A percentile compares a stretch with the other conserved stretches of the same genome.
These are phyloP conservation scores for Drosophila tanythrix DNA, from an alignment of 2,888 invertebrate species.

Conservation along the genomic window DNA sequence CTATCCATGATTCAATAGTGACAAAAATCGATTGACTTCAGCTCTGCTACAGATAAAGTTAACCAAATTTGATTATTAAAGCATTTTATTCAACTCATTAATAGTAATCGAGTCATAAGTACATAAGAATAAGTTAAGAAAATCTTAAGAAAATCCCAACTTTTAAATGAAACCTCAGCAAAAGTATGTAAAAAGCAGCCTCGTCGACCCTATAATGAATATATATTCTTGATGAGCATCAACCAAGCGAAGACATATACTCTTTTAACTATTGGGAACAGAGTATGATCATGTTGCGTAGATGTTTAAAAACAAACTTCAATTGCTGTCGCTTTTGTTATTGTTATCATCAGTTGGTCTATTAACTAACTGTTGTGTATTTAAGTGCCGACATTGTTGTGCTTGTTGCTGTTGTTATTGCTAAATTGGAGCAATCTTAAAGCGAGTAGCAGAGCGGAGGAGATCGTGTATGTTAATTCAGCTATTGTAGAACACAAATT, in stretches of 20 bases:
- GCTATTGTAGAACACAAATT: conserved; percentile 65
- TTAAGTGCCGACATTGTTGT: conserved; percentile 39
- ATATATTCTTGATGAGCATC: background rate
- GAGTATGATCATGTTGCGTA: background rate
- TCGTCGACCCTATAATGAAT: background rate
- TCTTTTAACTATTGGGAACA: background rate
- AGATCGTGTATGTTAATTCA: conserved; percentile 56
- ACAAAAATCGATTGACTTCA: background rate
- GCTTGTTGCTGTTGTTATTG: conserved; percentile 4
- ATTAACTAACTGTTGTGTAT: conserved; percentile 42
- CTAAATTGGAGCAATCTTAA: conserved; percentile 37
- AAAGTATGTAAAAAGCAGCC: background rate
- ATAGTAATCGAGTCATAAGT: background rate
- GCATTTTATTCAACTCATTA: background rate
- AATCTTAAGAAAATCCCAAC: background rate
- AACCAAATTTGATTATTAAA: background rate
- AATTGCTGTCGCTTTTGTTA: conserved; percentile 7
- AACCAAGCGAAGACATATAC: background rate
- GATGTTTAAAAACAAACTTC: background rate
- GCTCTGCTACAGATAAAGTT: background rate
- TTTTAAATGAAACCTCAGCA: background rate
- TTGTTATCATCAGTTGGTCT: conserved; percentile 8
- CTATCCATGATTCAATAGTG: background rate
- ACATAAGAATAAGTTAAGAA: background rate
- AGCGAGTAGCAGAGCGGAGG: conserved; percentile 5